Evolutionary conservation across 2,113 vertebrate genomes (phyloP), one percentile per base, ranked within the genome.

Genomic region (Arvicanthis niloticus): DNA sequence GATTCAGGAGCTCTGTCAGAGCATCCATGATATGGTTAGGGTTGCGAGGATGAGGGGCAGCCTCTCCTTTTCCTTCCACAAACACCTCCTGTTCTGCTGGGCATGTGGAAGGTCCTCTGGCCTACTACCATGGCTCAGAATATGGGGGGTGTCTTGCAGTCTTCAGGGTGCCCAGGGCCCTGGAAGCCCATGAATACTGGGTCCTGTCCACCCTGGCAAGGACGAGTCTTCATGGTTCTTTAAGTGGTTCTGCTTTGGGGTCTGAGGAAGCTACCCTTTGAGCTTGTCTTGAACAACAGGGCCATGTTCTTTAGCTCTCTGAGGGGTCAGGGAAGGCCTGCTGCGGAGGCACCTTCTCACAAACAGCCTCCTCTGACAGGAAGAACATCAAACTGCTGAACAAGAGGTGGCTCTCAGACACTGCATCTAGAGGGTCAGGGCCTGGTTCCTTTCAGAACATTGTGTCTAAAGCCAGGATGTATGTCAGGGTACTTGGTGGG

Each of bases 21-120:
- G 16, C 2, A 13, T 37, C 13, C 0, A 4, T 1, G 19, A 65
- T 12, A 0, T 9, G 70, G 65, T 10, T 0, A 0, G 24, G 60
- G 21, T 24, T 53, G 0, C 5, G 5, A 56, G 40, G 11, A 0
- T 53, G n/a, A 7, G 48, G n/a, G 3, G 4, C 70, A 4, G 45
- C 19, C 16, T 9, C 5, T 31, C 78, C 19, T 48, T n/a, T 42
- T 29, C 40, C 48, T 56, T 19, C 24, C 76, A 24, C 53, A 62
- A 75, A 56, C 24, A 4, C 3, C 3, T 0, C 51, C 48, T 7
- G 17, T 21, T 62, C 76, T 34, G 7, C 21, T 3, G 82, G n/a
- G 65, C 31, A 34, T 0, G 0, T 17, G 19, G 6, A 4, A 24
- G 7, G 12, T 10, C 19, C 37, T 29, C 1, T 11, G 60, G 53